A percentile compares a stretch with the other conserved stretches of the same genome.
These are phyloP conservation scores for Arctopsyche grandis DNA, from an alignment of 1,140 invertebrate genomes.

Conservation along the genomic window DNA sequence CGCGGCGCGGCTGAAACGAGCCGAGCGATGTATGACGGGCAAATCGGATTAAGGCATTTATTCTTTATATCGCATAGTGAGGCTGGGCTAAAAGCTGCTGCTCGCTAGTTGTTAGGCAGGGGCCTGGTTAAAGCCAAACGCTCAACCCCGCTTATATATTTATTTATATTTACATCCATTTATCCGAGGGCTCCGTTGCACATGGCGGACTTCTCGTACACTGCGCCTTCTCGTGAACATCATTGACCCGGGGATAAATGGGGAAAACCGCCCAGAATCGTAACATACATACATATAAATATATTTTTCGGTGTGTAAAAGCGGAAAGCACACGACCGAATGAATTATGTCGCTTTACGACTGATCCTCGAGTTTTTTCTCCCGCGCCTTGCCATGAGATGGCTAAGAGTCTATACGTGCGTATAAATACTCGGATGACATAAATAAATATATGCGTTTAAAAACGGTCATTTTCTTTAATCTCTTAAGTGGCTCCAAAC, in stretches of 20 bases:
- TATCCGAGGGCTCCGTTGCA: slow-evolving; percentile 39
- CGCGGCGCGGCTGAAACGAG: slow-evolving; percentile 33
- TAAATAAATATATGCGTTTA: neutral
- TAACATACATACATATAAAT: neutral
- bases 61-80: slow-evolving; percentile 44
- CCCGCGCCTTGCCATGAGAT: too few species aligned
- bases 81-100: slow-evolving; percentile 32
- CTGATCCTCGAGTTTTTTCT: too few species aligned
- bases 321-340: too few species aligned
- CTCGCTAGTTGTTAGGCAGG: neutral
- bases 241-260: neutral
- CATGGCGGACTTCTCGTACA: slow-evolving; percentile 26
- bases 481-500: neutral
- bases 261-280: neutral
- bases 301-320: neutral
- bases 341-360: too few species aligned
- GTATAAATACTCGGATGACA: neutral
- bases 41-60: slow-evolving; percentile 55
- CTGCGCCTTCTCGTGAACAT: neutral
- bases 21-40: slow-evolving; percentile 52
- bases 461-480: neutral
- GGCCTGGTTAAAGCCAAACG: slow-evolving; percentile 3
- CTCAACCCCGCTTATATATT: slow-evolving; percentile 46
- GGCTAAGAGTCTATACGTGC: too few species aligned
- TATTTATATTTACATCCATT: slow-evolving; percentile 53